A percentile compares a stretch with the other conserved stretches of the same genome.
phyloP scores from a whole-genome alignment of 2,113 vertebrate species.

The Taxidea taxus region DNA sequence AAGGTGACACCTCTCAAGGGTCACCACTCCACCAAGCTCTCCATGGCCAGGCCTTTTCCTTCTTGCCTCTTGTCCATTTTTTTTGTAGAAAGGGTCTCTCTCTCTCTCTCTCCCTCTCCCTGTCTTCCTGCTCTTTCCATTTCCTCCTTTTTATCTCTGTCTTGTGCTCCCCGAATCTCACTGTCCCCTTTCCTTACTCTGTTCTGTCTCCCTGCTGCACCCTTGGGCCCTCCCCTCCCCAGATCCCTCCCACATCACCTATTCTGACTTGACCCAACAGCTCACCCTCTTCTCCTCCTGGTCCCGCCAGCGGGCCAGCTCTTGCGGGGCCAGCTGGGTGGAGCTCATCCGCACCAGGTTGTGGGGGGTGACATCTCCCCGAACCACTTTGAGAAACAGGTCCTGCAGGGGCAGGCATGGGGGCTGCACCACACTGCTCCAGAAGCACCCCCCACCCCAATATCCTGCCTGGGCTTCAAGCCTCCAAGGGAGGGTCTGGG shows the following conservation, averaged over 20 bases:
- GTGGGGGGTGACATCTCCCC: slow-evolving; percentile 66
- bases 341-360: slow-evolving; percentile 78
- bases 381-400: slow-evolving; percentile 75
- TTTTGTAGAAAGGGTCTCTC: not conserved
- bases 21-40: not conserved
- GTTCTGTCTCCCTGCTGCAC: not conserved
- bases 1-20: too few species aligned
- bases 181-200: not conserved
- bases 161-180: not conserved
- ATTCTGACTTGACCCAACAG: not conserved
- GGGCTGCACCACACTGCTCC: not conserved
- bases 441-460: not conserved
- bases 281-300: slow-evolving; percentile 76
- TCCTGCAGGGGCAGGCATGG: slow-evolving; percentile 53
- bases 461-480: too few species aligned
- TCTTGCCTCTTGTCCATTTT: not conserved
- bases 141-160: not conserved
- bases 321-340: slow-evolving; percentile 74
- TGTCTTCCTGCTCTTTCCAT: not conserved
- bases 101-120: not conserved
- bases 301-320: slow-evolving; percentile 79
- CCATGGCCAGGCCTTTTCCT: not conserved
- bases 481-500: not conserved
- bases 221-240: rapidly evolving
- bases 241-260: not conserved